Evolutionary conservation across 2,888 invertebrate species (phyloP).

Genomic region (Dorcus parallelipipedus): DNA sequence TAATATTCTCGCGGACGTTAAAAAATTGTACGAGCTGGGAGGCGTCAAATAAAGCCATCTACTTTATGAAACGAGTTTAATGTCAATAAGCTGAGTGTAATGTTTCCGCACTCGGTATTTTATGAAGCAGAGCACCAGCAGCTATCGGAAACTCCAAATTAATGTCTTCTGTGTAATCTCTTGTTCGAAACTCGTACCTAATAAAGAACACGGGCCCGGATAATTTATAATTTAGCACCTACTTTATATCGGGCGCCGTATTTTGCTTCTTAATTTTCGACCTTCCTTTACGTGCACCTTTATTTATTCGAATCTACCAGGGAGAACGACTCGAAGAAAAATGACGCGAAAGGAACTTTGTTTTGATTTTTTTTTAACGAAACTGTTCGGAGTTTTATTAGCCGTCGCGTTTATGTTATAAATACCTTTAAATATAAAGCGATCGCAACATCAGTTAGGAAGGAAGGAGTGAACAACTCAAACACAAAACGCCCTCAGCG

Average conservation of each 20-base stretch:
- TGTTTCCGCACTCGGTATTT: constrained; percentile 28
- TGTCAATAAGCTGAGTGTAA: constrained; percentile 29
- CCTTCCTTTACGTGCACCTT: too few relatives aligned
- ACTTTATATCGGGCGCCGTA: constrained; percentile 31
- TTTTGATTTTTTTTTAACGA: too few relatives aligned
- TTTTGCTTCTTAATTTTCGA: constrained; percentile 25
- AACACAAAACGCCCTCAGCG: too few relatives aligned
- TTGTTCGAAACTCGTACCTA: constrained; percentile 34
- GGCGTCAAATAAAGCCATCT: constrained; percentile 12
- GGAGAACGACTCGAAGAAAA: too few relatives aligned
- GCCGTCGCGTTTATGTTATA: too few relatives aligned
- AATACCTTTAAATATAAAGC: too few relatives aligned
- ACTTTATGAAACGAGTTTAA: constrained; percentile 22
- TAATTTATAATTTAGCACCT: constrained; percentile 38
- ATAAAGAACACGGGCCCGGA: constrained; percentile 32
- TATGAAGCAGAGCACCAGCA: constrained; percentile 23
- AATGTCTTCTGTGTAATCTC: constrained; percentile 42
- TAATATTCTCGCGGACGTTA: constrained; percentile 13
- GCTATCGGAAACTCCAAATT: constrained; percentile 41
- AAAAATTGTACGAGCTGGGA: constrained; percentile 13
- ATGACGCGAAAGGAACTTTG: too few relatives aligned
- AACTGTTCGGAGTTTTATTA: too few relatives aligned
- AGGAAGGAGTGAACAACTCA: too few relatives aligned
- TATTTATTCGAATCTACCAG: too few relatives aligned
- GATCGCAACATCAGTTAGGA: too few relatives aligned